phyloP scores from a whole-genome alignment of 2,888 invertebrate genomes.

The Venusia cambrica region DNA sequence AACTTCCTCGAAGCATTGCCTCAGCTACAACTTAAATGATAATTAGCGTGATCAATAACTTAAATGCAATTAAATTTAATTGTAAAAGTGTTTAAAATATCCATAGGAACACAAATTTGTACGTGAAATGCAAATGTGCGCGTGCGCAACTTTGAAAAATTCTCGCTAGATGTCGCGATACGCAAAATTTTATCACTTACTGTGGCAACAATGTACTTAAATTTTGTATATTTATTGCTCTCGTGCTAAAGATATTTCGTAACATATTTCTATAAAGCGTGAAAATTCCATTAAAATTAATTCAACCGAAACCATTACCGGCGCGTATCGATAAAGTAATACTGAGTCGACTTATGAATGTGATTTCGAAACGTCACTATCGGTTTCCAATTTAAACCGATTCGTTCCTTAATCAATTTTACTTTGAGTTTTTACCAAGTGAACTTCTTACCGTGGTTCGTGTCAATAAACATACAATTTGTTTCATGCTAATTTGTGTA shows the following conservation, averaged over 20 bases:
- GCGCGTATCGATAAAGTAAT: conserved; percentile 78
- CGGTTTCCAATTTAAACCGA: conserved; percentile 80
- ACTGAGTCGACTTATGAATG: conserved; percentile 77
- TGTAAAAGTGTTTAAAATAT: conserved; percentile 25
- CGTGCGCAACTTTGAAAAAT: conserved; percentile 58
- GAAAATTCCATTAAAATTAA: conserved; percentile 80
- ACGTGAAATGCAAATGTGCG: conserved; percentile 47
- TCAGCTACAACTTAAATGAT: conserved; percentile 52
- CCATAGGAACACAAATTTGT: conserved; percentile 10
- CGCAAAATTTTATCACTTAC: conserved; percentile 32
- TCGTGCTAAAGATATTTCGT: conserved; percentile 71
- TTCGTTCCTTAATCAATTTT: conserved; percentile 81
- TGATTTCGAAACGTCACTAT: conserved; percentile 80
- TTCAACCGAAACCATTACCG: conserved; percentile 78
- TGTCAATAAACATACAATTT: conserved; percentile 62
- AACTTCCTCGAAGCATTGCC: conserved; percentile 65
- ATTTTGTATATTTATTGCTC: conserved; percentile 67
- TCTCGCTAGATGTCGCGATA: conserved; percentile 58
- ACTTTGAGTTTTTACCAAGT: conserved; percentile 71
- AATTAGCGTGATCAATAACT: conserved; percentile 39
- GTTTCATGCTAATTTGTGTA: conserved; percentile 59
- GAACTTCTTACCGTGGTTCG: conserved; percentile 61
- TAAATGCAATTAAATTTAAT: conserved; percentile 21
- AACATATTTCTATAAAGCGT: conserved; percentile 77
- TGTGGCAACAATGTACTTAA: conserved; percentile 29